Evolutionary conservation across 2,797 vertebrate genomes (phyloP), one percentile per base, ranked within the genome.

Genomic region (Channa striata): DNA sequence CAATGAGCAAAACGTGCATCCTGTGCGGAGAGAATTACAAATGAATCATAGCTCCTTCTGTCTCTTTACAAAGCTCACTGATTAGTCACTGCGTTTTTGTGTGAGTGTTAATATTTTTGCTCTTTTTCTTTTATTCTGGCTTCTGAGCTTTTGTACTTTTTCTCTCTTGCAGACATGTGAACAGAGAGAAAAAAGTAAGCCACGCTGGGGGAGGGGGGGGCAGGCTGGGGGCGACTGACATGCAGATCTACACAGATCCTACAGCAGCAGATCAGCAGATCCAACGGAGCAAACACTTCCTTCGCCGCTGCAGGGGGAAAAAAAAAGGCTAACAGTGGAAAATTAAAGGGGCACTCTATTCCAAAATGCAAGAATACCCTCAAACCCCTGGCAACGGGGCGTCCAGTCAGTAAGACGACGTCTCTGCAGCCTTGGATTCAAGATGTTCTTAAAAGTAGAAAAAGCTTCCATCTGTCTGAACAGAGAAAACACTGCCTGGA

Each of bases 101-200:
- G 48, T 65, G 19, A 58, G 50, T 60, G 36, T 68, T 57, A 46
- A 50, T 62, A 46, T 50, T n/a, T 40, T 58, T 61, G 48, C 67
- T 64, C 4, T 19, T 44, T 17, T 17, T 36, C 25, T 71, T 14
- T 33, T 60, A 53, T 68, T 74, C 52, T 54, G 39, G 34, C 48
- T 57, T 33, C 80, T 78, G 43, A 85, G 51, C 63, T 74, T 69
- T 86, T 70, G 20, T 77, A 64, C 54, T 80, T 89, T 83, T 65
- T 74, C 62, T 87, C 44, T 87, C 30, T 68, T 73, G 78, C 93
- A 95, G 93, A 93, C 70, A 94, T 94, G 93, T 94, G 88, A 93
- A 73, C 63, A 79, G 66, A 72, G 75, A 77, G 69, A 67, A 53
- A 76, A 78, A 71, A 73, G 46, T 0, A 19, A 68, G 73, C 42